A percentile compares a stretch with the other conserved stretches of the same genome.
Evolutionary conservation across 2,113 vertebrate species (phyloP).

Genomic region (Ceyx cyanopectus): DNA sequence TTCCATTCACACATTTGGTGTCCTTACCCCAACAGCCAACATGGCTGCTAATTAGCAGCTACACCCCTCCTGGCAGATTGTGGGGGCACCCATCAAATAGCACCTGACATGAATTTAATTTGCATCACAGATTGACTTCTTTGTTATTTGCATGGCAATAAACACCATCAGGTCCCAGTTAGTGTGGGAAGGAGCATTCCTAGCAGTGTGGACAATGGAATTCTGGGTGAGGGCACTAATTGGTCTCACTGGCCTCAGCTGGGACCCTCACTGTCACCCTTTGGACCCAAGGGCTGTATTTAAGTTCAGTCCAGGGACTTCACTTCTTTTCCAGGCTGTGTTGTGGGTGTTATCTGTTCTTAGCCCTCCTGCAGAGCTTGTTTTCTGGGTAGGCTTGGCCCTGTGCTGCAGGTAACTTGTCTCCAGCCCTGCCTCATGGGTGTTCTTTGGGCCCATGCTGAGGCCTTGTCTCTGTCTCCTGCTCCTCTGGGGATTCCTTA

Average conservation of each 20-base stretch:
- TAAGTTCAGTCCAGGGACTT: accelerated
- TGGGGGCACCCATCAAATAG: slow-evolving; percentile 31
- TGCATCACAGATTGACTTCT: neutral
- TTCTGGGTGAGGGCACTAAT: neutral
- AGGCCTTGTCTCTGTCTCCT: neutral
- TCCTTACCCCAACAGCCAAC: slow-evolving; percentile 6
- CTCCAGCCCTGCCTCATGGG: neutral
- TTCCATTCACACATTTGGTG: slow-evolving; percentile 14
- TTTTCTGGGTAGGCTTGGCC: neutral
- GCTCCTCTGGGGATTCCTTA: neutral
- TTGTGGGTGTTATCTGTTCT: accelerated
- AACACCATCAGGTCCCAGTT: neutral
- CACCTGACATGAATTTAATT: slow-evolving; percentile 43
- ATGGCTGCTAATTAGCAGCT: slow-evolving; percentile 57
- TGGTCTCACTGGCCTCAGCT: neutral
- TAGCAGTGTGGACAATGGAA: neutral
- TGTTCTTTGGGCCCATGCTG: neutral
- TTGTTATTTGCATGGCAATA: slow-evolving; percentile 12
- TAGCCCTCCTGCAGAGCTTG: accelerated
- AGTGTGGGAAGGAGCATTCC: neutral
- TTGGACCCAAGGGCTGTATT: neutral
- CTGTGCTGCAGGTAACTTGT: neutral
- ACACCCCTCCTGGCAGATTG: slow-evolving; percentile 6
- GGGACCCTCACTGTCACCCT: neutral
- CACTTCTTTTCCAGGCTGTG: accelerated